These are phyloP conservation scores for Actias luna DNA, from an alignment of 2,888 invertebrate genomes.

Conservation along the genomic window DNA sequence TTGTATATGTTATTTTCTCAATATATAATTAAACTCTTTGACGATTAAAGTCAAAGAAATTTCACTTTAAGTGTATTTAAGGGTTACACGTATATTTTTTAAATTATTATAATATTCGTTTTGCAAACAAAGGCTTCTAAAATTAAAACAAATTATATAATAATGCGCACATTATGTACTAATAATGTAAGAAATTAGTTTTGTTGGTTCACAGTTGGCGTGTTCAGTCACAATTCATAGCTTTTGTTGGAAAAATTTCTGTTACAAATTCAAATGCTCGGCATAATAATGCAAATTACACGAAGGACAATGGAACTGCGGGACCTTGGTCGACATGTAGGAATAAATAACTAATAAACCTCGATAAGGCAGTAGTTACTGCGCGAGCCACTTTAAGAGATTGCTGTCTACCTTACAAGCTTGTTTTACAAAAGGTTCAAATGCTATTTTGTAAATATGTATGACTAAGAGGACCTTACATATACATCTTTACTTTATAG, in stretches of 20 bases:
- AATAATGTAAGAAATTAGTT: slow-evolving; percentile 7
- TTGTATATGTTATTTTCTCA: no score
- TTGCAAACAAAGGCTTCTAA: background rate
- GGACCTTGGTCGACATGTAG: slow-evolving; percentile 42
- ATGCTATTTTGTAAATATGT: slow-evolving; percentile 1
- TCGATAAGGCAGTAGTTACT: slow-evolving; percentile 58
- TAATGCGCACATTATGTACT: background rate
- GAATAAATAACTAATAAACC: slow-evolving; percentile 77
- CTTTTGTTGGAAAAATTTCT: slow-evolving; percentile 19
- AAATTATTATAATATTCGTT: background rate
- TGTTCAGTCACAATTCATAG: slow-evolving; percentile 7
- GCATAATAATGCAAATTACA: slow-evolving; percentile 60
- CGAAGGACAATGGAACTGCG: slow-evolving; percentile 49
- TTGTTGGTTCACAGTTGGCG: slow-evolving; percentile 4
- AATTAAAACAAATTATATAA: background rate
- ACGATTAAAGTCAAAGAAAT: no score
- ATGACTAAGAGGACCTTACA: background rate
- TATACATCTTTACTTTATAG: background rate
- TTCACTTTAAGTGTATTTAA: no score
- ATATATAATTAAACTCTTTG: no score
- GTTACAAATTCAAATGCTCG: slow-evolving; percentile 15
- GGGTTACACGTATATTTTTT: background rate
- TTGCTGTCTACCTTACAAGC: slow-evolving; percentile 57
- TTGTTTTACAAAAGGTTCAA: slow-evolving; percentile 12
- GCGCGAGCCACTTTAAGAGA: slow-evolving; percentile 71